Percentiles rank a stretch among this genome's conserved stretches.
phyloP scores from a whole-genome alignment of 2,797 vertebrate species.

The Pseudomugil gertrudae region DNA sequence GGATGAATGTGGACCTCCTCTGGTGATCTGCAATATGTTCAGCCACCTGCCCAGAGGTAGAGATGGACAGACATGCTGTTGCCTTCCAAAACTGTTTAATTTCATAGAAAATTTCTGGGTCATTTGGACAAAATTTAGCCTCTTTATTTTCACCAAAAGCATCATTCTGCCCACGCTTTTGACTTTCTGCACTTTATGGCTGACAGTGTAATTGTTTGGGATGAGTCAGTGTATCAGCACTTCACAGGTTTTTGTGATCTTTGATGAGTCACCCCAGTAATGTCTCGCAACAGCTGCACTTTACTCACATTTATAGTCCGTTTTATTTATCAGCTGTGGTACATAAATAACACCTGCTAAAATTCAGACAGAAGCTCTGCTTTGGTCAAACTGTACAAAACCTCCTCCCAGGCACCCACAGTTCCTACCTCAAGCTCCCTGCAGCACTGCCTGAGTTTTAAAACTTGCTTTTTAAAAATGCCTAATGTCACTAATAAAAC shows the following conservation, averaged over 20 bases:
- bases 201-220: background rate
- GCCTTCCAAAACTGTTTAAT: slow-evolving; percentile 6
- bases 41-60: slow-evolving; percentile 27
- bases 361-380: background rate
- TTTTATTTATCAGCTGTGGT: background rate
- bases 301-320: background rate
- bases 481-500: background rate
- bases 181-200: background rate
- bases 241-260: background rate
- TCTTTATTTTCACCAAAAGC: background rate
- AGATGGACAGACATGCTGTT: background rate
- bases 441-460: background rate
- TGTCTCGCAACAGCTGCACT: background rate
- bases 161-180: slow-evolving; percentile 3
- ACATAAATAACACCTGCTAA: background rate
- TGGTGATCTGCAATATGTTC: slow-evolving; percentile 40
- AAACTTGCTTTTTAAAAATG: background rate
- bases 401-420: background rate
- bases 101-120: background rate
- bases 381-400: background rate
- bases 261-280: slow-evolving; percentile 4
- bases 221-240: slow-evolving; percentile 12
- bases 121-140: background rate
- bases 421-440: background rate
- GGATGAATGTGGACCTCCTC: slow-evolving; percentile 16